Evolutionary conservation across 2,113 vertebrate genomes (phyloP).

Genomic region (Callorhinus ursinus): DNA sequence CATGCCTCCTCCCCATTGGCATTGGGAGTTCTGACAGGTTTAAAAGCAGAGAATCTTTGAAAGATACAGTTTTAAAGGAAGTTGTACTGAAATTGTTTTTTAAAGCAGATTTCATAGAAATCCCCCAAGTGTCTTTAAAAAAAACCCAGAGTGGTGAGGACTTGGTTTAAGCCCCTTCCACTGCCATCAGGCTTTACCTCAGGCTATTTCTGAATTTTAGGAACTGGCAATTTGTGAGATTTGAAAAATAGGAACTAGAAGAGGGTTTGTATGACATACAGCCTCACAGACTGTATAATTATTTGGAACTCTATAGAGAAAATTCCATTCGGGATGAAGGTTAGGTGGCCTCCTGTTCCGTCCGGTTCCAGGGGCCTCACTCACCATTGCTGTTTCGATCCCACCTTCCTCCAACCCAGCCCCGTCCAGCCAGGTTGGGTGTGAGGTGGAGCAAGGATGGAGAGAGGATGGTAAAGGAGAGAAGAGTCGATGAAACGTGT

Average conservation of each 20-base stretch:
- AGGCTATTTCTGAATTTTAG: slow-evolving; percentile 34
- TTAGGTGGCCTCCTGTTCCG: background rate
- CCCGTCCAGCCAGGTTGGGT: background rate
- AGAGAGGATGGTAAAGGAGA: background rate
- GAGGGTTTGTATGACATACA: background rate
- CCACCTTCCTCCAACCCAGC: background rate
- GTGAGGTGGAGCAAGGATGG: background rate
- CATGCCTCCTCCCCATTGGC: background rate
- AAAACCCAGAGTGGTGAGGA: background rate
- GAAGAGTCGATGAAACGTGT: background rate
- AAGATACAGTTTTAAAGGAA: background rate
- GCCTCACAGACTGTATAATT: background rate
- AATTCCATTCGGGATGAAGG: background rate
- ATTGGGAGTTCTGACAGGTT: background rate
- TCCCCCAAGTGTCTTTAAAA: background rate
- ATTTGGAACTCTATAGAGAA: background rate
- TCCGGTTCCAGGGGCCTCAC: background rate
- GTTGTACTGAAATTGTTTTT: background rate
- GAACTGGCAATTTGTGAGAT: background rate
- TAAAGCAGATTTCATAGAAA: slow-evolving; percentile 18
- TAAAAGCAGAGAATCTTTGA: background rate
- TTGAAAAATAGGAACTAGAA: slow-evolving; percentile 10
- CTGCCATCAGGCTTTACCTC: background rate
- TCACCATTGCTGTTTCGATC: background rate
- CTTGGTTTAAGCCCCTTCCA: background rate